Base-by-base conservation (phyloP, 2,113 vertebrate genomes). In the Poeciliopsis occidentalis region DNA sequence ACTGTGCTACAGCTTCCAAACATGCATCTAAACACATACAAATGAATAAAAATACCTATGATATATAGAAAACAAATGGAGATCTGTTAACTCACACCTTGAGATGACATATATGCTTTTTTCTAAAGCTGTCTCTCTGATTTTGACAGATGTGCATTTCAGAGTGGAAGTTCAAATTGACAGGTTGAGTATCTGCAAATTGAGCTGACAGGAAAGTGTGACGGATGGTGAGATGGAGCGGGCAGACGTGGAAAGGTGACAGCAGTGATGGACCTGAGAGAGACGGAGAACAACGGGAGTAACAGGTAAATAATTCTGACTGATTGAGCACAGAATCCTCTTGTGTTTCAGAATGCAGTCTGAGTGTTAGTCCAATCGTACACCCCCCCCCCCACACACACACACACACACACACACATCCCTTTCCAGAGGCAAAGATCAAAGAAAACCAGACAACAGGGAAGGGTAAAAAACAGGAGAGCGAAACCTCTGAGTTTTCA, bases 71-170 rank as follows among this genome's bases (percentile, higher is more conserved):
- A 24, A 17, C 17, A 57, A 57, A 57, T n/a, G 22, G 22, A 57
- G 22, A 57, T 57, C 5, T 11, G 24, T n/a, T 57, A 11, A 57
- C 22, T 57, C 51, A 57, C 2, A 0, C 17, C 24, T 57, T n/a
- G 3, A n/a, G 7, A 57, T 7, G 51, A 57, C 11, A 10, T n/a
- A 26, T 26, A 12, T 65, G n/a, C 64, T 26, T 8, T 34, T 37
- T 37, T 37, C 34, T 37, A 37, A 26, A 65, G 4, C 24, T 6
- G 32, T 34, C 63, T 34, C 17, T 64, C 19, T 37, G 31, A 22
- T 37, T 64, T 64, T 65, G 64, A 65, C 64, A 65, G 34, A 39
- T 12, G 64, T 39, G 32, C 24, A 65, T 65, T 34, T 65, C 17
- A 37, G 37, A 65, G 32, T 6, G 64, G 64, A 65, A 65, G 22